Conservation (phyloP, 2,797 vertebrate genomes). For the Morelia viridis region DNA sequence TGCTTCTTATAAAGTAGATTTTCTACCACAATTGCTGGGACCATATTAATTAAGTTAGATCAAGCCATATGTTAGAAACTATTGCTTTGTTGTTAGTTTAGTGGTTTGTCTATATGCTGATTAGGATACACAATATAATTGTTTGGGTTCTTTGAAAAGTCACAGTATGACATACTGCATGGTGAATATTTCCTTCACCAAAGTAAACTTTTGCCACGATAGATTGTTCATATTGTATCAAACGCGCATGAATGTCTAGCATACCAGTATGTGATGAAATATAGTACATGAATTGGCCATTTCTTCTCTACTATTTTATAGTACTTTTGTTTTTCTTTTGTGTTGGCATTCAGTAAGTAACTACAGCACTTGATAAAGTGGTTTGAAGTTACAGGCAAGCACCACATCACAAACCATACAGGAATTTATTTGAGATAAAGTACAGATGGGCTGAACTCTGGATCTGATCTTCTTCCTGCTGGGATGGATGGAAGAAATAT, state of each 20-base stretch:
- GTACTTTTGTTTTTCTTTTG: slow-evolving; percentile 22
- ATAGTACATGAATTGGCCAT: not conserved
- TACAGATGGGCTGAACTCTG: slow-evolving; percentile 59
- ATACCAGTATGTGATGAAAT: not conserved
- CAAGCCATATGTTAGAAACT: not conserved
- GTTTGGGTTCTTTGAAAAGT: not conserved
- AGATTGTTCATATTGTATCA: not conserved
- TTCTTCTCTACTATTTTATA: not conserved
- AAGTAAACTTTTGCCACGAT: not conserved
- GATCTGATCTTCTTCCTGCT: slow-evolving; percentile 47
- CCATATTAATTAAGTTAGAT: not conserved
- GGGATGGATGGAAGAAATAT: slow-evolving; percentile 50
- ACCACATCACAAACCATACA: slow-evolving; percentile 39
- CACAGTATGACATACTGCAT: not conserved
- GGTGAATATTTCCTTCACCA: not conserved
- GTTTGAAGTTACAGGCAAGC: slow-evolving; percentile 15
- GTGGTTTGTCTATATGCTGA: not conserved
- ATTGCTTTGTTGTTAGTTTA: not conserved
- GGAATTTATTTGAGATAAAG: slow-evolving; percentile 53
- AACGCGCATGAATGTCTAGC: not conserved
- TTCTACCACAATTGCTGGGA: not conserved
- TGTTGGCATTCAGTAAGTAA: not conserved
- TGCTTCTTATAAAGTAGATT: not conserved
- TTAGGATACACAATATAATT: not conserved
- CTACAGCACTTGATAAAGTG: slow-evolving; percentile 19